A percentile compares a stretch with the other conserved stretches of the same genome.
phyloP scores from a whole-genome alignment of 2,888 invertebrate genomes.

The Phengaris alcon region DNA sequence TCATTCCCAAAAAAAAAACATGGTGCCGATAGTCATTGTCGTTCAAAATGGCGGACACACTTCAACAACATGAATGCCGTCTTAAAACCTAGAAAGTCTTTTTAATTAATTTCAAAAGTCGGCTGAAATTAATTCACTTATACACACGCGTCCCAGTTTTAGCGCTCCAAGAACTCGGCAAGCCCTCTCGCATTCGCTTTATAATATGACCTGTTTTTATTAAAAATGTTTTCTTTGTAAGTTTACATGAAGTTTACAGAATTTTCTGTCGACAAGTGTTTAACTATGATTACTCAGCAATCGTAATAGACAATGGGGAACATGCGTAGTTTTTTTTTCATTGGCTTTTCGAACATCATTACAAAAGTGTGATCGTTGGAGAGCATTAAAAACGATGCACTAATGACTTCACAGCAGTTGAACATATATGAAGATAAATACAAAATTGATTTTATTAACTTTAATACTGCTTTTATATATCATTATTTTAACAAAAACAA shows the following conservation, averaged over 20 bases:
- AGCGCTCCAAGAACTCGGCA: slow-evolving; percentile 24
- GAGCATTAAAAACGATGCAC: no score
- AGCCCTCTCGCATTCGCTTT: slow-evolving; percentile 6
- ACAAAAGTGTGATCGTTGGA: no score
- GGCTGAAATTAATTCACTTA: slow-evolving; percentile 27
- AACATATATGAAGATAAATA: no score
- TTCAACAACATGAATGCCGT: not conserved
- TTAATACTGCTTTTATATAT: no score
- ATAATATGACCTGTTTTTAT: slow-evolving; percentile 27
- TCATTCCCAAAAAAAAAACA: not conserved
- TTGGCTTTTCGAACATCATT: no score
- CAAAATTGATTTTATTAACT: no score
- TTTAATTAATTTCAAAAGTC: slow-evolving; percentile 24
- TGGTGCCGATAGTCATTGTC: not conserved
- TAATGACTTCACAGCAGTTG: no score
- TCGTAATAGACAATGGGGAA: no score
- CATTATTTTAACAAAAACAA: no score
- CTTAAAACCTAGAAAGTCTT: slow-evolving; percentile 10
- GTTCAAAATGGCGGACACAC: slow-evolving; percentile 1
- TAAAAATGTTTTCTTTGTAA: slow-evolving; percentile 14
- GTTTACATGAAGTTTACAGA: not conserved
- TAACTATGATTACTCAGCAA: no score
- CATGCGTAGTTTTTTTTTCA: no score
- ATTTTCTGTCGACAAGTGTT: not conserved
- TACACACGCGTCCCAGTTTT: slow-evolving; percentile 25